Evolutionary conservation across 2,888 invertebrate genomes (phyloP), one percentile per base, ranked within the genome.

Genomic region (Cephus nigrinus): DNA sequence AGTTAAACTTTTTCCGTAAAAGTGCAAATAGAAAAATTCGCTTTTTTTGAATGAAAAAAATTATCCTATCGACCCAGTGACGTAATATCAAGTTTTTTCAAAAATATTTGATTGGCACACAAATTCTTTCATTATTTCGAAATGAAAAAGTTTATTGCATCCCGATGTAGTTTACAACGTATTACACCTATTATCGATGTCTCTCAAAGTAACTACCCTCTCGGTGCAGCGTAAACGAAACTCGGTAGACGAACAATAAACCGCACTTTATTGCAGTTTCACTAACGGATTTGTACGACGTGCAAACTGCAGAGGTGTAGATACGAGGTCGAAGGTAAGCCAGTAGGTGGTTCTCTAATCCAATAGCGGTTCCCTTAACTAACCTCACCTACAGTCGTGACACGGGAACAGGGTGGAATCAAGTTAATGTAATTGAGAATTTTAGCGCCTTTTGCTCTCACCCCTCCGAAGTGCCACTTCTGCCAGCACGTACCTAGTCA

Each of bases 391-490:
- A 73, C 79, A 84, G 82, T 83, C 85, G 84, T 85, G 86, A 86
- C 87, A 86, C 87, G 83, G 80, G 81, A 83, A 84, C 86, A 83
- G 72, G 85, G 87, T 83, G 84, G 84, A 87, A 88, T 88, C 86
- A 84, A 88, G 87, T 89, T 89, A 89, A 88, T 87, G 88, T 88
- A 89, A 89, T 89, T 88, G 87, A 86, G 86, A 88, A 88, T 88
- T 88, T 88, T 87, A 88, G 83, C 88, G 85, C 86, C 85, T 87
- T 88, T 86, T 83, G 82, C 85, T 84, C 80, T 77, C 74, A 81
- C 77, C 76, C 68, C 76, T 73, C 78, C 31, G 36, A 31, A 69
- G 36, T 12, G 36, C 76, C 78, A 75, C 78, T 80, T 36, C 31
- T 55, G 9, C 23, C 55, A 23, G 23, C 55, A 55, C 55, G 55